Conservation (phyloP, 2,113 vertebrate species). For the Tetraodon nigroviridis region DNA sequence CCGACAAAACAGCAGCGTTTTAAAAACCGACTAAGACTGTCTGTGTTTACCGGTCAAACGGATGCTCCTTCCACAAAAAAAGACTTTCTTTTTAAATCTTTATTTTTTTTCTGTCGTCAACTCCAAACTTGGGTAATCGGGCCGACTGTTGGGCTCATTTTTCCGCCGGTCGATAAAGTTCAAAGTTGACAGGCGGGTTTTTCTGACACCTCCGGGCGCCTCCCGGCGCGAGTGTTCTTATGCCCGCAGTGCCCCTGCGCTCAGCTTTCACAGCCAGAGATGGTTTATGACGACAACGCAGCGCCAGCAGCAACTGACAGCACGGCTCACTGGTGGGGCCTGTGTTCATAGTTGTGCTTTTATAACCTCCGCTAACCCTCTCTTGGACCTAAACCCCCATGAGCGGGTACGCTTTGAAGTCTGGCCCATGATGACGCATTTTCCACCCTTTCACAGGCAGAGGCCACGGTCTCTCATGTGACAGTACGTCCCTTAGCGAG, state of each 20-base stretch:
- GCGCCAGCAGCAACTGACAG: slow-evolving; percentile 52
- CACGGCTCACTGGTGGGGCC: slow-evolving; percentile 34
- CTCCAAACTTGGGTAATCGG: too few relatives aligned
- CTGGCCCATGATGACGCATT: slow-evolving; percentile 50
- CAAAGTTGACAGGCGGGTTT: slow-evolving; percentile 42
- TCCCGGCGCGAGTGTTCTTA: slow-evolving; percentile 35
- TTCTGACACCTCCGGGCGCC: slow-evolving; percentile 51
- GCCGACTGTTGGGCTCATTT: slow-evolving; percentile 37
- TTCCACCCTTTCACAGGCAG: slow-evolving; percentile 45
- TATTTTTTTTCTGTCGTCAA: background rate
- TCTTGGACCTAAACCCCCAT: slow-evolving; percentile 50
- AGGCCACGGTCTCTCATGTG: slow-evolving; percentile 55
- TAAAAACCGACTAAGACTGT: background rate
- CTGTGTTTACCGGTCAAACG: background rate
- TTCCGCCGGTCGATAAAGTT: slow-evolving; percentile 53
- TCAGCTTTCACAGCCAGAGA: slow-evolving; percentile 40
- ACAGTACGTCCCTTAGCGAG: slow-evolving; percentile 37
- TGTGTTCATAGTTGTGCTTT: slow-evolving; percentile 61
- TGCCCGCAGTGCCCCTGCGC: slow-evolving; percentile 24
- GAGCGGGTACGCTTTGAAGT: slow-evolving; percentile 56
- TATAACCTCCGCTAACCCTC: slow-evolving; percentile 51
- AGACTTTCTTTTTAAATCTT: background rate
- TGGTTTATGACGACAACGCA: slow-evolving; percentile 41
- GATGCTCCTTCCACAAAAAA: background rate
- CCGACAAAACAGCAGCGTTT: background rate